Evolutionary conservation across 2,113 vertebrate genomes (phyloP).

Genomic region (Melanostigma gelatinosum): DNA sequence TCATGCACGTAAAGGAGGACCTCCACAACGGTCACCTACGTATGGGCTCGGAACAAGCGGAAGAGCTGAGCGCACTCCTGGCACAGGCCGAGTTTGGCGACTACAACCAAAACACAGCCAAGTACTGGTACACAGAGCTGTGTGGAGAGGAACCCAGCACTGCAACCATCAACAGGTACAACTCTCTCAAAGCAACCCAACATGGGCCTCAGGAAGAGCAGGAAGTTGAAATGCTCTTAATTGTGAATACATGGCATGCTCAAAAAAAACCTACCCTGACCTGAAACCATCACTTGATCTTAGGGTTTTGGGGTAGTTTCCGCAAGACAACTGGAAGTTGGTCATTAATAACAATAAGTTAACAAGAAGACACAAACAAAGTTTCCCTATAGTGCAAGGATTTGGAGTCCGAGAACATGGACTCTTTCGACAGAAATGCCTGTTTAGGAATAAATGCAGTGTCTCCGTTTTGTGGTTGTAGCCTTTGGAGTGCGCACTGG

Average conservation of each 20-base stretch:
- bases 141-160: constrained; percentile 89
- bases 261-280: neutral
- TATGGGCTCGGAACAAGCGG: constrained; percentile 90
- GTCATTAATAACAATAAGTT: neutral
- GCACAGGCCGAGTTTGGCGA: constrained; percentile 96
- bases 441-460: neutral
- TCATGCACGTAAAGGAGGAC: constrained; percentile 96
- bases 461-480: neutral
- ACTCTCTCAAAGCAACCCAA: neutral
- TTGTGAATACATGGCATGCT: neutral
- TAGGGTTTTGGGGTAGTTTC: neutral
- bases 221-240: neutral
- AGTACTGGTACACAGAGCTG: constrained; percentile 92
- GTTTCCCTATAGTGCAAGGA: neutral
- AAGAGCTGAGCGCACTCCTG: constrained; percentile 92
- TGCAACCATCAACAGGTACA: constrained; percentile 77
- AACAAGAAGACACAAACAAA: neutral
- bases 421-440: neutral
- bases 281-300: neutral
- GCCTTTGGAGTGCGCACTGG: neutral
- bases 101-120: constrained; percentile 98
- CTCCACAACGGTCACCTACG: constrained; percentile 92
- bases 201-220: neutral
- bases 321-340: neutral
- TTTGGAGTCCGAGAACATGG: neutral